Conservation (phyloP, 2,113 vertebrate species). For the Colius striatus region DNA sequence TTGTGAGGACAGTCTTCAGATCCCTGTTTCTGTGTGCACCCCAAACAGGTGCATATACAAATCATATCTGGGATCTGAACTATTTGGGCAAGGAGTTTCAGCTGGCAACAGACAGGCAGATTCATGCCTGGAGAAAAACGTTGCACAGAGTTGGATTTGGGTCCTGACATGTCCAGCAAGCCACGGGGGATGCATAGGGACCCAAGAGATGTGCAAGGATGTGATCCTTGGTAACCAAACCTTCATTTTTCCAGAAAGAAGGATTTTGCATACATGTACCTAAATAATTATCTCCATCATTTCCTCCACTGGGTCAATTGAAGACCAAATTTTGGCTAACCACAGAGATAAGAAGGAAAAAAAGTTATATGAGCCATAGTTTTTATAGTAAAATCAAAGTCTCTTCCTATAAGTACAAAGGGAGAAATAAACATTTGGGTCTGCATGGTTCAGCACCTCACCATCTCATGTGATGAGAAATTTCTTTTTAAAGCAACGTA, state of each 20-base stretch:
- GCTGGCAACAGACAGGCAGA: fast-evolving
- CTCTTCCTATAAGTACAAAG: background rate
- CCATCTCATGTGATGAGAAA: background rate
- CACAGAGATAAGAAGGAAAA: background rate
- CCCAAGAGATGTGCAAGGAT: background rate
- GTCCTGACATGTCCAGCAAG: background rate
- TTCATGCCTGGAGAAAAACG: background rate
- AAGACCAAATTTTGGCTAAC: background rate
- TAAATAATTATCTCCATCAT: background rate
- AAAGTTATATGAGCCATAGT: background rate
- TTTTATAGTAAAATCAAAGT: background rate
- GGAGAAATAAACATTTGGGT: background rate
- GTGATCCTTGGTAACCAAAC: background rate
- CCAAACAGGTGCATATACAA: background rate
- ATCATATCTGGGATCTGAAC: background rate
- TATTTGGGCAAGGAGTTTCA: background rate
- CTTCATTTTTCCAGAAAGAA: background rate
- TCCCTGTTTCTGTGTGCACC: background rate
- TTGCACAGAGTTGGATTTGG: background rate
- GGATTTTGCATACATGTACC: background rate
- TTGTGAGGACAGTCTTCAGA: background rate
- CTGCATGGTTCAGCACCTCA: background rate
- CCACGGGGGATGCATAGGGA: fast-evolving
- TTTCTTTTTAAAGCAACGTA: background rate
- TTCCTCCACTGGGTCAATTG: background rate